A percentile compares a stretch with the other conserved stretches of the same genome.
Conservation (phyloP, 2,888 invertebrate genomes). For the Rhyacophila evoluta region DNA sequence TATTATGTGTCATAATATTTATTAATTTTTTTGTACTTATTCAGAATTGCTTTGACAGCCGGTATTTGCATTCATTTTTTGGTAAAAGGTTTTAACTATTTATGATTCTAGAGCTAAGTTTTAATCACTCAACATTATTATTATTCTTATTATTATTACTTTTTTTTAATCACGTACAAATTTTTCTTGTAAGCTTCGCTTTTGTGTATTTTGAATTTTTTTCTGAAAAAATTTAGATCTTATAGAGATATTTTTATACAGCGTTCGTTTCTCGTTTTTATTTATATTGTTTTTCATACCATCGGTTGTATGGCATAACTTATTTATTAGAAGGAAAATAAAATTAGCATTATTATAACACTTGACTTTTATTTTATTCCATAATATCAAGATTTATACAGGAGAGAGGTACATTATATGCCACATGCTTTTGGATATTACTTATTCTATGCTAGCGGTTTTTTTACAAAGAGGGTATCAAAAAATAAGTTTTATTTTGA, state of each 20-base stretch:
- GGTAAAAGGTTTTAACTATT: conserved; percentile 36
- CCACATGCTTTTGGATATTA: too few species aligned
- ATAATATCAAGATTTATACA: too few species aligned
- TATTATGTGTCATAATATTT: conserved; percentile 56
- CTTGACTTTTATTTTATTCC: neutral
- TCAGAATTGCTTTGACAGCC: neutral
- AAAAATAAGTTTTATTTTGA: too few species aligned
- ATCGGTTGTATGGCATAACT: conserved; percentile 67
- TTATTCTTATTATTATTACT: neutral
- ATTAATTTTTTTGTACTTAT: conserved; percentile 53
- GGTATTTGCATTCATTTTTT: conserved; percentile 20
- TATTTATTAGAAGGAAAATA: conserved; percentile 70
- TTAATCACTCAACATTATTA: conserved; percentile 25
- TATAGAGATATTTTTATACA: conserved; percentile 52
- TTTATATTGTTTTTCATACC: conserved; percentile 69
- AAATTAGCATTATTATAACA: conserved; percentile 56
- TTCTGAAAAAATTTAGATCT: conserved; percentile 48
- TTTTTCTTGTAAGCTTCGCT: conserved; percentile 56
- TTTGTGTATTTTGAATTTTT: conserved; percentile 52
- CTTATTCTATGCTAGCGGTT: too few species aligned
- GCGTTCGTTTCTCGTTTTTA: conserved; percentile 58
- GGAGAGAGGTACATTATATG: too few species aligned
- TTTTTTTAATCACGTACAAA: conserved; percentile 49
- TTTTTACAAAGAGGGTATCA: too few species aligned
- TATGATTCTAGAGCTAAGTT: conserved; percentile 30